Evolutionary conservation across 2,888 invertebrate genomes (phyloP).

Genomic region (Lepidocyrtinus sp.): DNA sequence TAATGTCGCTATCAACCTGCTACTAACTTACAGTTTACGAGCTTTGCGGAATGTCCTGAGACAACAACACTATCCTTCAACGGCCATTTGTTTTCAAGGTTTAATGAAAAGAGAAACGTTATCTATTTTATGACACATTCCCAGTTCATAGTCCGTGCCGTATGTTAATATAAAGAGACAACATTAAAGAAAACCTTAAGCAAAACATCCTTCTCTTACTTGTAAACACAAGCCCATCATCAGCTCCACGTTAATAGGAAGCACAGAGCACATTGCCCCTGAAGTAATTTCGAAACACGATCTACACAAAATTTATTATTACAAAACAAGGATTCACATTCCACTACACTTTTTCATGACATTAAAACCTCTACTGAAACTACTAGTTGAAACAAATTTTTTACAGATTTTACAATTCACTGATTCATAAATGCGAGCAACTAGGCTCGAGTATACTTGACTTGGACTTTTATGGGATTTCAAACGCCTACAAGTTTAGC

Average conservation of each 20-base stretch:
- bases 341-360: background rate
- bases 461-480: no score
- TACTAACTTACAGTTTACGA: no score
- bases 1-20: background rate
- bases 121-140: background rate
- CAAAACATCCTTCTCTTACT: conserved; percentile 22
- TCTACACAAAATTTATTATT: background rate
- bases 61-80: background rate
- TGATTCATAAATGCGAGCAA: no score
- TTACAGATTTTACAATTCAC: no score
- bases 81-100: background rate
- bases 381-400: no score
- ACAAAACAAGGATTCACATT: background rate
- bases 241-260: conserved; percentile 32
- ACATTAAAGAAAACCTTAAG: background rate
- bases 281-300: conserved; percentile 7
- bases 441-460: no score
- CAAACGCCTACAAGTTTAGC: no score
- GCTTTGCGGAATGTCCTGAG: background rate
- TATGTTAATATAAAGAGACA: background rate
- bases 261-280: conserved; percentile 48
- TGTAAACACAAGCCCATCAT: conserved; percentile 51
- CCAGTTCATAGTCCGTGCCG: background rate
- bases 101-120: background rate
- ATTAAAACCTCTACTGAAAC: no score